Base-by-base conservation (phyloP, 2,113 vertebrate species). In the Saguinus midas region DNA sequence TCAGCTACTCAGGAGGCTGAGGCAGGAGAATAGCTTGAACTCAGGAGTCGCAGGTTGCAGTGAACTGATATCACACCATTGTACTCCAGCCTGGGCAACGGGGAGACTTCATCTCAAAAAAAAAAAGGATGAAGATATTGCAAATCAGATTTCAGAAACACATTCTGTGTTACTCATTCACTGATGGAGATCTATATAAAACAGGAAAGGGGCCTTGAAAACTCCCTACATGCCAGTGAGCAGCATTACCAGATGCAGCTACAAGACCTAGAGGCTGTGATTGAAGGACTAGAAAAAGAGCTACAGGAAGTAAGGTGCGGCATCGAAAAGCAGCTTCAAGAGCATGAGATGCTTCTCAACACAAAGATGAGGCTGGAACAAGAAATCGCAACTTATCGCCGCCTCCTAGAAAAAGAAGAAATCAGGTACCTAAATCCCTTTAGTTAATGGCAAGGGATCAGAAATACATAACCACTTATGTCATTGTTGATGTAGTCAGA, bases 351-450 rank as follows among this genome's bases (percentile, higher is more conserved):
- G 96, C 99, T 99, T 76, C 99, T 99, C 97, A 99, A 99, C 99
- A 99, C 99, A 0, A 99, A 99, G 97, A 99, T 99, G 99, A 99
- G 98, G 93, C 99, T 99, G 97, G 99, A 99, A 97, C 98, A 99
- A 76, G 99, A 99, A 98, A 99, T 99, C n/a, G 95, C 99, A 4
- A 99, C 99, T 0, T 99, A 99, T 20, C 99, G 99, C 70, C 99
- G 97, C 43, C 99, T 99, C 64, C 98, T 99, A 61, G 99, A 99
- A 78, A 98, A 98, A 17, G 99, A 99, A 87, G 99, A 99, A 98
- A 99, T 98, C 98, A 99, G 99, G 99, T 99, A 98, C 98, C 61
- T 50, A 0, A 81, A 70, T 50, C 76, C 50, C 21, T 40, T 5
- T 16, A 43, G 55, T 73, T 57, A 43, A 25, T 52, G 40, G 48